Base-by-base conservation (phyloP, 2,113 vertebrate species). In the Tympanuchus pallidicinctus region DNA sequence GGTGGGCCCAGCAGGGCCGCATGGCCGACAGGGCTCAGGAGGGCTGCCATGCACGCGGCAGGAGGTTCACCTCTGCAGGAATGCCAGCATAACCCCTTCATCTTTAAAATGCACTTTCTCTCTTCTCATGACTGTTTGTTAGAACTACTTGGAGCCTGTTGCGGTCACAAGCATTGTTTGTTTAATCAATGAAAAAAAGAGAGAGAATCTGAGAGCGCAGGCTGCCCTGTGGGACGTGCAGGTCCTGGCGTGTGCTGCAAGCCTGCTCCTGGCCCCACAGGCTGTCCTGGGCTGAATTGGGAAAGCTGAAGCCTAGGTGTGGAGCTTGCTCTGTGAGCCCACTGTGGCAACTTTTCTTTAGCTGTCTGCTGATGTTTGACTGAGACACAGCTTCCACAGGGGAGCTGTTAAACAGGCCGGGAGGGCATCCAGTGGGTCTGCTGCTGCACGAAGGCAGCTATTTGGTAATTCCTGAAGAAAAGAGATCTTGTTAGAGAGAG, bases 391-490 rank as follows among this genome's bases (percentile, higher is more conserved):
- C 47, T 83, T 89, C 65, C 2, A 2, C 48, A 74, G 19, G 4
- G 0, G 1, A 86, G 54, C 8, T 70, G 52, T 86, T 91, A 83
- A 88, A 57, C 83, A 52, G 40, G 60, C 8, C 86, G 78, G 57
- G 88, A 92, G 86, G 30, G 65, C 48, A 72, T 95, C 95, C 91
- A 90, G n/a, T 48, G 48, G 8, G 7, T 54, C 70, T 90, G 19
- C n/a, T 81, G 36, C 64, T 91, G 82, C 36, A 54, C 50, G 60
- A 82, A 86, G 45, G 77, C 67, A 79, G 57, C 52, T 69, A 71
- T 88, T 77, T 88, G 70, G 45, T 79, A 86, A 71, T 48, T 89
- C 86, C 66, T 71, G 28, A 56, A 82, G 91, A 90, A 86, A 92
- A 42, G 24, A 57, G 65, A 90, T 59, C 76, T 77, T 88, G 67